phyloP scores from a whole-genome alignment of 2,888 invertebrate genomes.

The Drosophila anomalata region DNA sequence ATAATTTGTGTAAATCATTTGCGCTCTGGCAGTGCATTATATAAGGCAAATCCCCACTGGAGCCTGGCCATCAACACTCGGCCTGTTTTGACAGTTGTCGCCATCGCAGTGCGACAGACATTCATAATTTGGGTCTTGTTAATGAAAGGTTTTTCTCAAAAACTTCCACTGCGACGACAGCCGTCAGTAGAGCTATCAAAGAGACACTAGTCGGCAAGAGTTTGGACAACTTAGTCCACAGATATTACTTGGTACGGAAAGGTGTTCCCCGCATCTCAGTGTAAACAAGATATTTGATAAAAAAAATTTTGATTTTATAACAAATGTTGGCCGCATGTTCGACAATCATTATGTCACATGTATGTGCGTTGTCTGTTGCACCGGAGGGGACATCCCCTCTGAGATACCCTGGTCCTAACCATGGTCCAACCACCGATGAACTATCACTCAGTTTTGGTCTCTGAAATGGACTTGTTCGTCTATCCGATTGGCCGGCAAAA shows the following conservation, averaged over 20 bases:
- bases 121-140: conserved; percentile 62
- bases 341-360: conserved; percentile 70
- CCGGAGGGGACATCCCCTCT: background rate
- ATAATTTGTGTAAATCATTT: conserved; percentile 77
- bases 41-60: conserved; percentile 41
- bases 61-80: conserved; percentile 41
- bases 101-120: conserved; percentile 43
- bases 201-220: background rate
- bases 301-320: conserved; percentile 48
- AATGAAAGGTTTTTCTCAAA: conserved; percentile 61
- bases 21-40: conserved; percentile 53
- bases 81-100: conserved; percentile 52
- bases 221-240: too few species aligned
- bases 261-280: conserved; percentile 22
- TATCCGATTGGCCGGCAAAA: conserved; percentile 64
- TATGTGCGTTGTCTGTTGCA: conserved; percentile 25
- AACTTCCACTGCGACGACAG: conserved; percentile 6
- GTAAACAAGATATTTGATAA: conserved; percentile 19
- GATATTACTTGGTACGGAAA: too few species aligned
- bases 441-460: conserved; percentile 60
- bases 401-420: background rate
- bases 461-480: conserved; percentile 72
- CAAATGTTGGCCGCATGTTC: conserved; percentile 59
- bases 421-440: conserved; percentile 30
- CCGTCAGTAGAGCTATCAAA: background rate